These are phyloP conservation scores for Bicyclus anynana DNA, from an alignment of 1,140 invertebrate species.

Conservation along the genomic window DNA sequence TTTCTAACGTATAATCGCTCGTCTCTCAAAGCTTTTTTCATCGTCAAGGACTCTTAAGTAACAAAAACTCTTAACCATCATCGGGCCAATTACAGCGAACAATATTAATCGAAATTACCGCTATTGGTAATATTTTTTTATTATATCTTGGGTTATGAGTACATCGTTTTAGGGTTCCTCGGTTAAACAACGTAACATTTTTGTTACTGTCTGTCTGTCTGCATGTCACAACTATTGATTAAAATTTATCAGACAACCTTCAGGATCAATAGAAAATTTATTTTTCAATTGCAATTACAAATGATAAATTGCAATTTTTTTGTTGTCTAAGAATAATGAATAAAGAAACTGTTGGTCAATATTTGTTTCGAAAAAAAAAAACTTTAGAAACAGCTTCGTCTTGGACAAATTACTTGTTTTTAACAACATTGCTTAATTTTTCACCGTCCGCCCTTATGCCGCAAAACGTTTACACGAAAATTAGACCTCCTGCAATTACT, in stretches of 20 bases:
- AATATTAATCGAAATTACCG: no score
- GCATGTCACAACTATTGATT: no score
- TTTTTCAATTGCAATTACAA: not conserved
- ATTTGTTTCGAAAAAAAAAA: not conserved
- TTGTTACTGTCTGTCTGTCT: no score
- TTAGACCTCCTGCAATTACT: not conserved
- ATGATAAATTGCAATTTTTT: not conserved
- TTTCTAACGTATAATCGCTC: slow-evolving; percentile 26
- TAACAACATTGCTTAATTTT: not conserved
- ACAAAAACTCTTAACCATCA: not conserved
- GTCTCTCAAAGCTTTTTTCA: slow-evolving; percentile 10
- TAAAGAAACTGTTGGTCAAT: not conserved
- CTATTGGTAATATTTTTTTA: no score
- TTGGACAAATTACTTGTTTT: not conserved
- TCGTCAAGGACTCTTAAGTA: slow-evolving; percentile 13
- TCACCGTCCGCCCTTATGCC: not conserved
- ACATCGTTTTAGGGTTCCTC: no score
- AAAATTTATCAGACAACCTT: not conserved
- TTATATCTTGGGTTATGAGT: no score
- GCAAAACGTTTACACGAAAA: not conserved
- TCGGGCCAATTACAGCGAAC: not conserved
- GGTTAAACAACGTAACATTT: no score
- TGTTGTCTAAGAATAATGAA: not conserved
- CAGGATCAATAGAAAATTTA: not conserved
- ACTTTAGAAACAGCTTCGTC: not conserved